A percentile compares a stretch with the other conserved stretches of the same genome.
These are phyloP conservation scores for Gambusia yucatana DNA, from an alignment of 2,797 vertebrate species.

Conservation along the genomic window DNA sequence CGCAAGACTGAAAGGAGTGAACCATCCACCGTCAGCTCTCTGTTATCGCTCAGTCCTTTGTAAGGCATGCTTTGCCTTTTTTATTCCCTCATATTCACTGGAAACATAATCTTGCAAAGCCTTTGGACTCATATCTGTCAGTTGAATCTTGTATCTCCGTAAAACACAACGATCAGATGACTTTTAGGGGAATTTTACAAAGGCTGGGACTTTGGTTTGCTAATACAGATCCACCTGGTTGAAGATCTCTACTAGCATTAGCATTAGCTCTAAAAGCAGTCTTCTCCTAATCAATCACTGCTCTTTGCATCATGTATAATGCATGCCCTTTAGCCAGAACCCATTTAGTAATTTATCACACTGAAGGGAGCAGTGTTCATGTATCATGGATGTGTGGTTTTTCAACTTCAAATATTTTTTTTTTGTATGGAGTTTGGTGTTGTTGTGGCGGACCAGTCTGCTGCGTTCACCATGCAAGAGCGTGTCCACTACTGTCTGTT, in stretches of 20 bases:
- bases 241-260: background rate
- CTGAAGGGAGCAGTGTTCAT: background rate
- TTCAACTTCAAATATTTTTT: background rate
- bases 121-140: background rate
- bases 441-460: slow-evolving; percentile 3
- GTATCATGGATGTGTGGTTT: background rate
- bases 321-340: background rate
- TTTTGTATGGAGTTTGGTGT: background rate
- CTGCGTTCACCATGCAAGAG: background rate
- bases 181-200: background rate
- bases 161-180: background rate
- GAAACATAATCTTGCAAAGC: background rate
- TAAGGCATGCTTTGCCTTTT: background rate
- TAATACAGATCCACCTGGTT: background rate
- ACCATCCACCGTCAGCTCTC: background rate
- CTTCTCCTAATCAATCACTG: background rate
- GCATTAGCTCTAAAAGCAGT: background rate
- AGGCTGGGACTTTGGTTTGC: background rate
- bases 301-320: slow-evolving; percentile 1
- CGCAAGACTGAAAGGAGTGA: background rate
- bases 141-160: background rate
- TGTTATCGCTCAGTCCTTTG: slow-evolving; percentile 3
- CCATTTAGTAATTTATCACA: background rate
- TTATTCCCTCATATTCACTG: background rate
- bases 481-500: slow-evolving; percentile 57